A percentile compares a stretch with the other conserved stretches of the same genome.
phyloP scores from a whole-genome alignment of 2,797 vertebrate genomes.

The Okamejei kenojei region DNA sequence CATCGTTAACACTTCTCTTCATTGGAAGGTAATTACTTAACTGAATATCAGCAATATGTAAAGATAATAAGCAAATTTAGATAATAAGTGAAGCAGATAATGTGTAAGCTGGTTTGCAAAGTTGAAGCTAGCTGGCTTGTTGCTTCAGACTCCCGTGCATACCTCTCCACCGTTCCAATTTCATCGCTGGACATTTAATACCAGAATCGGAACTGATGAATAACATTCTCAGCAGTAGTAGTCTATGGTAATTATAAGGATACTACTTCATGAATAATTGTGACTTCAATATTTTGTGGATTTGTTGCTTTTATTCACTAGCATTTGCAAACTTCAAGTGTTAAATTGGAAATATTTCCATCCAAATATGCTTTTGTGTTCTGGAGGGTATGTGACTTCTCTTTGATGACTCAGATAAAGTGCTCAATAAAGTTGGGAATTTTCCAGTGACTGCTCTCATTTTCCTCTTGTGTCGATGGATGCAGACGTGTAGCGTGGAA shows the following conservation, averaged over 20 bases:
- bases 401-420: not conserved
- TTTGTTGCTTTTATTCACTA: slow-evolving; percentile 10
- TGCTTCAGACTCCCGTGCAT: not conserved
- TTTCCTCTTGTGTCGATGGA: not conserved
- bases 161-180: not conserved
- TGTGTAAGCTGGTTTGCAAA: not conserved
- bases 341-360: not conserved
- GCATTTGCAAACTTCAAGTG: not conserved
- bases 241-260: not conserved
- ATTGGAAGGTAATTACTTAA: not conserved
- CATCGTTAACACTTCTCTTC: not conserved
- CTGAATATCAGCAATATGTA: not conserved
- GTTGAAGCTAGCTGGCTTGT: not conserved
- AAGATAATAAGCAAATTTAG: not conserved
- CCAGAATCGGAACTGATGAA: not conserved
- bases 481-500: too few relatives aligned
- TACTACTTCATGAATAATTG: not conserved
- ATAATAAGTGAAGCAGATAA: not conserved
- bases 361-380: not conserved
- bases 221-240: not conserved
- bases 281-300: not conserved
- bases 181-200: not conserved
- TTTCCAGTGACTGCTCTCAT: not conserved
- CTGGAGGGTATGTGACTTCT: not conserved
- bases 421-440: slow-evolving; percentile 5